Percentiles rank a stretch among this genome's conserved stretches.
Conservation (phyloP, 2,888 invertebrate species). For the Lasius platythorax region DNA sequence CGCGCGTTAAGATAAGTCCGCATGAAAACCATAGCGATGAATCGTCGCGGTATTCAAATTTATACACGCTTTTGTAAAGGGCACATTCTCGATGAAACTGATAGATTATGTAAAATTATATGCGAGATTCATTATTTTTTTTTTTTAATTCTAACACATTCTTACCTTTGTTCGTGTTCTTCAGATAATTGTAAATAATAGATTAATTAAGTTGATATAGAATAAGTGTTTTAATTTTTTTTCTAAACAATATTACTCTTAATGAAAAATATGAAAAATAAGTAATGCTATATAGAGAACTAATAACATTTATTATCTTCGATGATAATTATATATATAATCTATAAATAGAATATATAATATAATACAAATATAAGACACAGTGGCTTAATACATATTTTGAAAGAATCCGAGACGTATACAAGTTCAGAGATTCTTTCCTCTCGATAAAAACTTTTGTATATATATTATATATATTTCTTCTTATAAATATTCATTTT, state of each 20-base stretch:
- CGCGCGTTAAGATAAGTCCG: conserved; percentile 22
- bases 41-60: background rate
- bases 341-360: background rate
- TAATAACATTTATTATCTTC: conserved; percentile 6
- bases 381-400: background rate
- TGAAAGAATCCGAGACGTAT: background rate
- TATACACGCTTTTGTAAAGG: background rate
- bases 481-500: background rate
- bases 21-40: conserved; percentile 7
- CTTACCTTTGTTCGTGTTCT: background rate
- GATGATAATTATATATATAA: background rate
- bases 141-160: background rate
- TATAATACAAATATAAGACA: background rate
- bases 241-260: background rate
- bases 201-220: background rate
- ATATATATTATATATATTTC: background rate
- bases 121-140: background rate
- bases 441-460: background rate
- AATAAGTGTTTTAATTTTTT: background rate
- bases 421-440: background rate
- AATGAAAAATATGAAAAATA: background rate
- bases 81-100: background rate
- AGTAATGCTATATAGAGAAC: background rate
- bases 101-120: background rate
- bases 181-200: background rate